Base-by-base conservation (phyloP, 2,113 vertebrate genomes). In the Leptodactylus fuscus region DNA sequence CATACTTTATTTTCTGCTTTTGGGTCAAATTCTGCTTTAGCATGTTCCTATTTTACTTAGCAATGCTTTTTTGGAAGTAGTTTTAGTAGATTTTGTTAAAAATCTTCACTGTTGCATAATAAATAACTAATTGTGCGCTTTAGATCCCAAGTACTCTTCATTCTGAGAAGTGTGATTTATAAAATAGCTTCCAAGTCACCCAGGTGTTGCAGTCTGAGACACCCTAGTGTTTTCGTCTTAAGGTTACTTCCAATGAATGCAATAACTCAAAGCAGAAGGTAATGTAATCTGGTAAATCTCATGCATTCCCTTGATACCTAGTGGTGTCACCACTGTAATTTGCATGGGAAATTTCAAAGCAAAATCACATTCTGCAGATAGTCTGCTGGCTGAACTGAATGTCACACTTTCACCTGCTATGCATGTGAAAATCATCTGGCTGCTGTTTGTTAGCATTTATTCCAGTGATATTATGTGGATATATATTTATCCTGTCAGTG, bases 251-350 rank as follows among this genome's bases (percentile, higher is more conserved):
- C 84, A 86, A 81, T 86, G 77, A 81, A 86, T 58, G 65, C 84
- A 80, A 81, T 86, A 86, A 86, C 49, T 86, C 77, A 86, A 71
- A 86, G 77, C 84, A 86, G 84, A 86, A 86, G 84, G 84, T 86
- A 86, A 86, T 86, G 84, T 81, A 86, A 86, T 86, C 84, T 85
- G 60, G 83, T 78, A 85, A 85, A 78, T 78, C 83, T 85, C 83
- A 32, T 12, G 65, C 67, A 18, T 55, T 81, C 84, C 84, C 77
- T 32, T 3, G 67, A 20, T 73, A 70, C 55, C 6, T 29, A 71
- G 67, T 70, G 44, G 84, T 81, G 65, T 81, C 84, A 86, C 84
- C 65, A 73, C 84, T 86, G 84, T 73, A 86, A 86, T 86, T 86
- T 86, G 84, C 84, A 70, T 86, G 58, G 84, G 77, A 86, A 80